Base-by-base conservation (phyloP, 2,888 invertebrate genomes). In the Eupelmus urozonus region DNA sequence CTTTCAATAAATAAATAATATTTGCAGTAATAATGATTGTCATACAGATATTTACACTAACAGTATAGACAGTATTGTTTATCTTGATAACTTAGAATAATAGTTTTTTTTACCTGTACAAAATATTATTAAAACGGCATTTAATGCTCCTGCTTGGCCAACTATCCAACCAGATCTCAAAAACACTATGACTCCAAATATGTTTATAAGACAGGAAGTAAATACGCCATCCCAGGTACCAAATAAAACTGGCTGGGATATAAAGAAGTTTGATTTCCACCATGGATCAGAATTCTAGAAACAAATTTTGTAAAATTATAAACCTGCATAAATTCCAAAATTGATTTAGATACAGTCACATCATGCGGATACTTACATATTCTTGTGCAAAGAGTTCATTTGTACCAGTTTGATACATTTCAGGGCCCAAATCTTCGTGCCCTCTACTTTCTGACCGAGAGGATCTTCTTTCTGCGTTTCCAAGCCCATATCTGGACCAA, bases 181-280 rank as follows among this genome's bases (percentile, higher is more conserved):
- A 90, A 99, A 98, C 79, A 98, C 97, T 89, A 98, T 98, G 0
- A 98, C 98, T 86, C 98, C 98, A 91, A 99, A 97, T 77, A 98
- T 97, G 90, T 98, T 98, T 87, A 98, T 97, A 85, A 99, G 94
- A 88, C 98, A 98, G 69, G 98, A 97, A 73, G 98, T 98, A 89
- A 98, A 99, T 7, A 99, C 98, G 81, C 98, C 98, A 91, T 98
- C 98, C 97, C 97, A 98, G 0, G 98, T 97, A 16, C 98, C 98
- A 91, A 99, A 98, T 69, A 98, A 91, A 71, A 98, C 96, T 45
- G 97, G 98, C 90, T 98, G 97, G 42, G 97, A 97, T 90, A 98
- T 95, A 88, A 98, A 97, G 90, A 98, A 98, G 88, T 98, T 97
- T 40, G 97, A 95, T 90, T 97, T 96, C 97, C 97, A 98, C 98